Conservation (phyloP, 2,113 vertebrate genomes). For the Coptodon bakossiorum region DNA sequence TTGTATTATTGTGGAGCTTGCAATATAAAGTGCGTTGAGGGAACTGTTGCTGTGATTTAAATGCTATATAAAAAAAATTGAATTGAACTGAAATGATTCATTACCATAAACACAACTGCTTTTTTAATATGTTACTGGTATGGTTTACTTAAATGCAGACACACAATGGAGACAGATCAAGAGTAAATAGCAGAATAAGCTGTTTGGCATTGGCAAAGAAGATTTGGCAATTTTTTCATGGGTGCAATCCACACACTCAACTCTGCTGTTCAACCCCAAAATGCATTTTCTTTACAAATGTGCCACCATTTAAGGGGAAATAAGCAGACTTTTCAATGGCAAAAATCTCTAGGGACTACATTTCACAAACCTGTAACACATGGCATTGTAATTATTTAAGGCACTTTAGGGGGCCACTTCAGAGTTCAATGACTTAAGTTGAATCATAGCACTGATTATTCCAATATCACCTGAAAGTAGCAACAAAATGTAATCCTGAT, state of each 20-base stretch:
- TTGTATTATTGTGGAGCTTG: background rate
- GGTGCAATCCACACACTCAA: background rate
- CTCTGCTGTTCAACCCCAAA: background rate
- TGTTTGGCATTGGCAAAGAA: background rate
- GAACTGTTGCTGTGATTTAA: background rate
- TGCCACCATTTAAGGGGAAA: background rate
- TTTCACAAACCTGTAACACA: background rate
- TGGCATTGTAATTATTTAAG: background rate
- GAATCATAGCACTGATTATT: constrained; percentile 16
- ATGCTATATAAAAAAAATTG: background rate
- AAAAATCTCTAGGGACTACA: background rate
- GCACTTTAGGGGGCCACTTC: background rate
- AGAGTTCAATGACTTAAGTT: background rate
- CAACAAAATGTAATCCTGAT: constrained; percentile 8
- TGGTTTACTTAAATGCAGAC: background rate
- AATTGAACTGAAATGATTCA: background rate
- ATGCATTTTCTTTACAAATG: background rate
- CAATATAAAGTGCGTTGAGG: background rate
- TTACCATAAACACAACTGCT: background rate
- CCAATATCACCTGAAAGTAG: constrained; percentile 27
- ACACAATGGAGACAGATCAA: background rate
- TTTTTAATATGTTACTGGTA: background rate
- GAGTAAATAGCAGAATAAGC: background rate
- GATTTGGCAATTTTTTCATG: background rate
- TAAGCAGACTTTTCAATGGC: background rate